Conservation (phyloP, 2,113 vertebrate species). For the Leiothrix lutea region DNA sequence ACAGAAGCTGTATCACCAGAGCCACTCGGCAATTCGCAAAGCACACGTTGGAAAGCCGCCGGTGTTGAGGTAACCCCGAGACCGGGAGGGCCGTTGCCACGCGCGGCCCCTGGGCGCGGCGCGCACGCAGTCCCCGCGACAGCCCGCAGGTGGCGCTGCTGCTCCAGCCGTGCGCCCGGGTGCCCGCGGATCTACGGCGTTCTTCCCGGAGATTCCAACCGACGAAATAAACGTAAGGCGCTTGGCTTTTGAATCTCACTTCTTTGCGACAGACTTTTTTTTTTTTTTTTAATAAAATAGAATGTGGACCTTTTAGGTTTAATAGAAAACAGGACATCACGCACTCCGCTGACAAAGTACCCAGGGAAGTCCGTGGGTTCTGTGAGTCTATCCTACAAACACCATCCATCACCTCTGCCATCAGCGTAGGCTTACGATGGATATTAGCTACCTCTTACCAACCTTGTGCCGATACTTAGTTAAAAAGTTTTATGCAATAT, state of each 20-base stretch:
- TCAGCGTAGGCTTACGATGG: not conserved
- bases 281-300: not conserved
- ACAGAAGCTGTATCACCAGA: not conserved
- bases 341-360: not conserved
- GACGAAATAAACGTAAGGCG: rapidly evolving
- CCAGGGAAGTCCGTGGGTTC: not conserved
- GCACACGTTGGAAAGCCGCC: rapidly evolving
- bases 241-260: not conserved
- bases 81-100: rapidly evolving
- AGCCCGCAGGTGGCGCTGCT: not conserved
- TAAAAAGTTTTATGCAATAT: not conserved
- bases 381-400: not conserved
- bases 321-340: not conserved
- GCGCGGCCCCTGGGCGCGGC: too few relatives aligned
- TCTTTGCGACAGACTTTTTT: not conserved
- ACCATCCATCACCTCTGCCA: rapidly evolving
- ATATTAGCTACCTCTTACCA: not conserved
- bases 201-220: too few relatives aligned
- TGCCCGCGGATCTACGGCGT: rapidly evolving
- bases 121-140: not conserved
- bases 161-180: not conserved
- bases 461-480: not conserved
- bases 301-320: not conserved
- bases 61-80: rapidly evolving
- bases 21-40: rapidly evolving